These are phyloP conservation scores for Eriocheir sinensis DNA, from an alignment of 1,140 invertebrate species.

Conservation along the genomic window DNA sequence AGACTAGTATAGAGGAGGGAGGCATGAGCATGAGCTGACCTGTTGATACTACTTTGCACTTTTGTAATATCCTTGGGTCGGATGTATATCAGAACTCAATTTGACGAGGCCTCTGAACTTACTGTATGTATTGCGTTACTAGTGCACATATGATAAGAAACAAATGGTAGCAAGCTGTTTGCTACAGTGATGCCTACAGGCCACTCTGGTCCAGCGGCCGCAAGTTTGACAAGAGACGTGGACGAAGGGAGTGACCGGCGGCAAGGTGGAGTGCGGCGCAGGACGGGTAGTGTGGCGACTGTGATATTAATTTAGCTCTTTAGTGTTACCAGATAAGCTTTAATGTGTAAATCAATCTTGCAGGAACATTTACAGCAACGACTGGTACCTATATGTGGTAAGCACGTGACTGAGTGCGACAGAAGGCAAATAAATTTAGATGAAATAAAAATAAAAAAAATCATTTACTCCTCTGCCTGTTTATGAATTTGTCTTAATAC, in stretches of 20 bases:
- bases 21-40: too few relatives aligned
- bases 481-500: not conserved
- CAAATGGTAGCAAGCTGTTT: not conserved
- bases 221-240: not conserved
- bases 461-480: not conserved
- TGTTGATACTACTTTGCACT: too few relatives aligned
- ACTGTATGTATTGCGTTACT: not conserved
- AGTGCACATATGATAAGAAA: not conserved
- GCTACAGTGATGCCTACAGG: too few relatives aligned
- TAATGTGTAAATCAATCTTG: constrained; percentile 28
- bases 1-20: not conserved
- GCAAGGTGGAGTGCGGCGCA: not conserved
- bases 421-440: not conserved
- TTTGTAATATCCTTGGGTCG: too few relatives aligned
- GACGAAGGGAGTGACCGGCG: not conserved
- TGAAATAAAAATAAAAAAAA: too few relatives aligned
- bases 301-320: constrained; percentile 48
- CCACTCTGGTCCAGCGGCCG: not conserved
- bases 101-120: too few relatives aligned
- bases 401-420: not conserved
- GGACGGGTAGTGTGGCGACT: constrained; percentile 11
- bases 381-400: not conserved
- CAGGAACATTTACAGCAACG: not conserved
- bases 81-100: too few relatives aligned
- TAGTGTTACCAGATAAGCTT: constrained; percentile 31